Evolutionary conservation across 2,113 vertebrate species (phyloP).

Genomic region (Hypocryptadius cinnamomeus): DNA sequence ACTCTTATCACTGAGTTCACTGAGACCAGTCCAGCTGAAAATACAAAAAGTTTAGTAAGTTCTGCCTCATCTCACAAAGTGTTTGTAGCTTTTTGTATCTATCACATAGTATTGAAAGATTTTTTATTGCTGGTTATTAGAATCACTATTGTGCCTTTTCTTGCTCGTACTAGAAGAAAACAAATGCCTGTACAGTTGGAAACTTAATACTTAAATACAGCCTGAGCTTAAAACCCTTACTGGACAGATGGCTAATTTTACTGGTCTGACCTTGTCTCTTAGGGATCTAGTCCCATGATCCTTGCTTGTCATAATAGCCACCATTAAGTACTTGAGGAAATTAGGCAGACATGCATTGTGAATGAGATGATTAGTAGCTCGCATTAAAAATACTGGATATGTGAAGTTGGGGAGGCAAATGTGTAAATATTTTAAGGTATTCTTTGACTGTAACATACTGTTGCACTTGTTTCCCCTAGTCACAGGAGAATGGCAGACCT

Average conservation of each 20-base stretch:
- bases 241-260: constrained; percentile 77
- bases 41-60: not conserved
- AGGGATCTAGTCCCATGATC: constrained; percentile 63
- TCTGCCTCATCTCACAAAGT: not conserved
- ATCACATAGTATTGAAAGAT: not conserved
- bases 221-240: constrained; percentile 64
- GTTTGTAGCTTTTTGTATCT: not conserved
- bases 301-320: constrained; percentile 58
- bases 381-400: not conserved
- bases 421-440: not conserved
- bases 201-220: constrained; percentile 68
- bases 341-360: constrained; percentile 27
- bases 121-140: not conserved
- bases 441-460: not conserved
- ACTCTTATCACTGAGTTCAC: not conserved
- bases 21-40: not conserved
- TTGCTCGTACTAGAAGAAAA: constrained; percentile 3
- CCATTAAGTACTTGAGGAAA: constrained; percentile 57
- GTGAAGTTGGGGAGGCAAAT: not conserved
- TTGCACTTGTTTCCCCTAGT: not conserved
- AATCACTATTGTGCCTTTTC: not conserved
- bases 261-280: constrained; percentile 62
- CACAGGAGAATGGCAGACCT: not conserved
- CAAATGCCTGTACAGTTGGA: constrained; percentile 37
- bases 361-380: constrained; percentile 26